Evolutionary conservation across 2,113 vertebrate species (phyloP).

Genomic region (Chloebia gouldiae): DNA sequence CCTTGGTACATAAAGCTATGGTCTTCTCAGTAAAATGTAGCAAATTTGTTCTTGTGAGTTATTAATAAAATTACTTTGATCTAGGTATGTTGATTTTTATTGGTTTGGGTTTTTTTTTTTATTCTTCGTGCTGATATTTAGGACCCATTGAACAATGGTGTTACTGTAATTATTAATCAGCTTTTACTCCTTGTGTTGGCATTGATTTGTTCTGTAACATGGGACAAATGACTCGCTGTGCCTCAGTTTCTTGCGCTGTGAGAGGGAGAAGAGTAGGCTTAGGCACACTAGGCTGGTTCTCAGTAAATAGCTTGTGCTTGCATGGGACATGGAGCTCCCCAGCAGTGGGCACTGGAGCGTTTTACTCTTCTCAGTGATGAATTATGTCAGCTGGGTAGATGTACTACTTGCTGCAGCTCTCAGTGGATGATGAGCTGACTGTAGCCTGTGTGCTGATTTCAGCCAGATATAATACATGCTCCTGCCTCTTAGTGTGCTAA

Average conservation of each 20-base stretch:
- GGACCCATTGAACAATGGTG: not conserved
- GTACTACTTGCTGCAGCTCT: not conserved
- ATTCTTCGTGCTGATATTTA: not conserved
- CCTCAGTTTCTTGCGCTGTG: not conserved
- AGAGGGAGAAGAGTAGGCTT: not conserved
- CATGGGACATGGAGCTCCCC: not conserved
- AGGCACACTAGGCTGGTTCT: rapidly evolving
- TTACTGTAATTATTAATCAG: not conserved
- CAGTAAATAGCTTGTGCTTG: not conserved
- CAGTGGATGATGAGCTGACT: not conserved
- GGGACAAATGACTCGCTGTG: not conserved
- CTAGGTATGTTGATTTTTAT: not conserved
- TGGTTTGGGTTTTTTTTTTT: no score
- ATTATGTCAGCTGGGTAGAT: no score
- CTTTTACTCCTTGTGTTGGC: not conserved
- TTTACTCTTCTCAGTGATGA: not conserved
- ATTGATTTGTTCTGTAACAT: not conserved
- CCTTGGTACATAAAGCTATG: not conserved
- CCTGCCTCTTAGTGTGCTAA: not conserved
- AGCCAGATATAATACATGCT: not conserved
- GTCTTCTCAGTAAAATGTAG: not conserved
- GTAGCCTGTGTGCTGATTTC: not conserved
- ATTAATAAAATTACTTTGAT: slow-evolving; percentile 39
- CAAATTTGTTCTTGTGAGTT: not conserved
- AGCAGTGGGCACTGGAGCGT: not conserved